A percentile compares a stretch with the other conserved stretches of the same genome.
phyloP scores from a whole-genome alignment of 2,797 vertebrate species.

The Poecilia wingei region DNA sequence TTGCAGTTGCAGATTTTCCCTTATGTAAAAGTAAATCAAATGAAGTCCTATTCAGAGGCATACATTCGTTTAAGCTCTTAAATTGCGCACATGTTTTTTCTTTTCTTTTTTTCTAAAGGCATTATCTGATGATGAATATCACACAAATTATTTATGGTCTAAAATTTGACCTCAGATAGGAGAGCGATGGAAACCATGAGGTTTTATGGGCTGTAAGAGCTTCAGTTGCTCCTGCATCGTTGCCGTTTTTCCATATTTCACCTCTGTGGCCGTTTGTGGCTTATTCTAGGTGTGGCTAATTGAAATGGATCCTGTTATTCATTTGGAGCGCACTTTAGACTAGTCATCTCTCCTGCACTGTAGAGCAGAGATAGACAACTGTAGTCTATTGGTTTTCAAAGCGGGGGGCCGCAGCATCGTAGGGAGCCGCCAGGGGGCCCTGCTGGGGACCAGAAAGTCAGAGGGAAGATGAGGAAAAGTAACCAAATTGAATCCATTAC shows the following conservation, averaged over 20 bases:
- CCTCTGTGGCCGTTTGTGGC: slow-evolving; percentile 2
- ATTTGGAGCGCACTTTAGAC: background rate
- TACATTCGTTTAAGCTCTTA: background rate
- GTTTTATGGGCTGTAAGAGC: background rate
- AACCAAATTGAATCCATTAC: too few relatives aligned
- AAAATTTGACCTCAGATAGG: background rate
- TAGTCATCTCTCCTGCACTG: background rate
- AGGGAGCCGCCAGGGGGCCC: too few relatives aligned
- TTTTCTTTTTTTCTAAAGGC: background rate
- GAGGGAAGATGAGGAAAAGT: too few relatives aligned
- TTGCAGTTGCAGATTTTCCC: background rate
- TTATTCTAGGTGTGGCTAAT: background rate
- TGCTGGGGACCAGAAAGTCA: too few relatives aligned
- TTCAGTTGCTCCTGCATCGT: background rate
- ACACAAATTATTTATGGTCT: background rate
- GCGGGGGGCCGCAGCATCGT: too few relatives aligned
- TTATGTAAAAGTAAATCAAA: background rate
- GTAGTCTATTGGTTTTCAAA: too few relatives aligned
- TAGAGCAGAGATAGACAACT: background rate
- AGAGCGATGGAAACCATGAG: background rate
- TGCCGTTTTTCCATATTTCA: background rate
- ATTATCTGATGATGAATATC: background rate
- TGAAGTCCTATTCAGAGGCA: background rate
- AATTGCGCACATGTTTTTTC: too few relatives aligned
- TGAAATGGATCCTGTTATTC: too few relatives aligned